Base-by-base conservation (phyloP, 2,888 invertebrate genomes). In the Nephrotoma guestfalica region DNA sequence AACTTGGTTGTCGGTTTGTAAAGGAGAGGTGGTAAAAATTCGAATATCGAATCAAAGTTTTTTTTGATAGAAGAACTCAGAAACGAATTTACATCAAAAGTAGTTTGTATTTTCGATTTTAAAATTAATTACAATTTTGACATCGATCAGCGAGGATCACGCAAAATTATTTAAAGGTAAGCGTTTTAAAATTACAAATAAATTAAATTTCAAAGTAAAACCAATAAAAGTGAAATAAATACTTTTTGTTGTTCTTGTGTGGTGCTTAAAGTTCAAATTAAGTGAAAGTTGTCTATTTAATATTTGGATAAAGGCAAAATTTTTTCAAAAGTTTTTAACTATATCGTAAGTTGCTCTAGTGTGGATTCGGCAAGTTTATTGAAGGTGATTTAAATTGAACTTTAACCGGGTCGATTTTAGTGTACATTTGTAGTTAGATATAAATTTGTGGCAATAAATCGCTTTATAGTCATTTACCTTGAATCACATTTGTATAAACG, bases 111-210 rank as follows among this genome's bases (percentile, higher is more conserved):
- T 41, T 84, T n/a, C 41, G 41, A 84, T 41, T 84, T 41, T 41
- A 15, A 41, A 15, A 41, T 84, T 84, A 84, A 41, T 84, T 84
- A 41, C 41, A 41, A 42, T 85, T 85, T 85, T 85, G 85, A 85
- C 43, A 43, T 85, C 85, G 43, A 43, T 85, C 85, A 43, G 43
- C 18, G 41, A 43, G 85, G 85, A 85, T 85, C 85, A 85, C 85
- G 84, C 84, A 41, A 84, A 84, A 84, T 71, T 9, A 71, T 71
- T 30, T 71, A 71, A 18, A 71, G 30, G 71, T 71, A 71, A 71
- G 71, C 11, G 18, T 71, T 30, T 71, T 18, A 30, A 30, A 30
- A 2, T 30, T 3, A 30, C 3, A 30, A 30, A 30, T 30, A 30
- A 30, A 30, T 0, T 30, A 30, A 30, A 57, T 47, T 47, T 0